Evolutionary conservation across 2,113 vertebrate genomes (phyloP), one percentile per base, ranked within the genome.

Genomic region (Peromyscus californicus): DNA sequence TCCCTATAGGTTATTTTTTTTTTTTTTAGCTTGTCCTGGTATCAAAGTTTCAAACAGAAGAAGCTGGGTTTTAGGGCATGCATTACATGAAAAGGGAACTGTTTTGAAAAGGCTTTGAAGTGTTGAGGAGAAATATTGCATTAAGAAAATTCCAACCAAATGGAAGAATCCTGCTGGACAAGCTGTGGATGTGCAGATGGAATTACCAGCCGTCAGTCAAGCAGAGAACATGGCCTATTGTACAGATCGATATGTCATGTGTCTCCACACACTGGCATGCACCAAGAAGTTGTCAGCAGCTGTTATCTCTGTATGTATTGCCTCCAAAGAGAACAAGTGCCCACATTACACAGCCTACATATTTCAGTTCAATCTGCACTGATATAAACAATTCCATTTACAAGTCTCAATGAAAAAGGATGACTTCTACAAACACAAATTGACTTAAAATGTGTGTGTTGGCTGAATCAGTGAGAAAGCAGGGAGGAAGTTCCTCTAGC

Each of bases 61-160:
- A 97, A 91, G 79, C 42, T 57, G 69, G 93, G 94, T 93, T 95
- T 93, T 87, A 87, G 91, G 57, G 89, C 69, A 75, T 72, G 93
- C 89, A 76, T 92, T 94, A 87, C 86, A 96, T 83, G 96, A 95
- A 96, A 96, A 97, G 93, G 76, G 93, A 97, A 96, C 97, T 97
- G 97, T 80, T 96, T 92, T 82, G 95, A 97, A 95, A 96, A 96
- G 93, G 63, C 97, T 98, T 97, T 98, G 95, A 98, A 97, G 96
- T 98, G 97, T 96, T 97, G 96, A 97, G 86, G 97, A 96, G 95
- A 97, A 96, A 96, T 94, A 96, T 93, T 94, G 59, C 93, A 94
- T 95, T 97, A 94, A 97, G 96, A 96, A 95, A 96, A 98, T 96
- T 97, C 93, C 95, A 70, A 93, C 90, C 92, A 87, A 97, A 94